Percentiles rank a stretch among this genome's conserved stretches.
Conservation (phyloP, 2,113 vertebrate species). For the Gopherus flavomarginatus region DNA sequence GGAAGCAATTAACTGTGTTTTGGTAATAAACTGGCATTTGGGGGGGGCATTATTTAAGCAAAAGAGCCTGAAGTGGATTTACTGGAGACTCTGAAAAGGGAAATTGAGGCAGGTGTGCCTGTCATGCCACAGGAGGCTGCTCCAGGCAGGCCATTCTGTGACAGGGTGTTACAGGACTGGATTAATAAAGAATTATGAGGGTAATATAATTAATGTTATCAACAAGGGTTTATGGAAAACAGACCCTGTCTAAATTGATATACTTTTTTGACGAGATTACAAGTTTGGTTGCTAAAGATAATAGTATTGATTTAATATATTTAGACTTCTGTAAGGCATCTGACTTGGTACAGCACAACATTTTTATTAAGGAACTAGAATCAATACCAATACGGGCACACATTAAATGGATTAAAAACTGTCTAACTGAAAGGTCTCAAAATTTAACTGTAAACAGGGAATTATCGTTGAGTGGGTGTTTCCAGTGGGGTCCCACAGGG, state of each 20-base stretch:
- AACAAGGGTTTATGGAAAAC: not conserved
- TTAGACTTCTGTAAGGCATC: not conserved
- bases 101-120: not conserved
- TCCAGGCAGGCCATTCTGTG: not conserved
- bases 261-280: constrained; percentile 11
- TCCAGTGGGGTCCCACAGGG: not conserved
- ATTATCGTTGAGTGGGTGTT: not conserved
- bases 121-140: not conserved
- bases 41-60: not conserved
- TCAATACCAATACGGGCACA: not conserved
- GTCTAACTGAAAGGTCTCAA: not conserved
- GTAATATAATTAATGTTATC: constrained; percentile 37
- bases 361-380: not conserved
- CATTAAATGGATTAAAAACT: not conserved
- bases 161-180: not conserved
- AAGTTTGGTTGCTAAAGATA: not conserved
- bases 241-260: not conserved
- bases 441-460: not conserved
- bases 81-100: not conserved
- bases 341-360: not conserved
- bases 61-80: not conserved
- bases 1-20: not conserved
- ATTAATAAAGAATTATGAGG: constrained; percentile 6
- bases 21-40: not conserved
- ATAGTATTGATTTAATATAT: not conserved